A percentile compares a stretch with the other conserved stretches of the same genome.
Conservation (phyloP, 2,113 vertebrate species). For the Amazona guildingii region DNA sequence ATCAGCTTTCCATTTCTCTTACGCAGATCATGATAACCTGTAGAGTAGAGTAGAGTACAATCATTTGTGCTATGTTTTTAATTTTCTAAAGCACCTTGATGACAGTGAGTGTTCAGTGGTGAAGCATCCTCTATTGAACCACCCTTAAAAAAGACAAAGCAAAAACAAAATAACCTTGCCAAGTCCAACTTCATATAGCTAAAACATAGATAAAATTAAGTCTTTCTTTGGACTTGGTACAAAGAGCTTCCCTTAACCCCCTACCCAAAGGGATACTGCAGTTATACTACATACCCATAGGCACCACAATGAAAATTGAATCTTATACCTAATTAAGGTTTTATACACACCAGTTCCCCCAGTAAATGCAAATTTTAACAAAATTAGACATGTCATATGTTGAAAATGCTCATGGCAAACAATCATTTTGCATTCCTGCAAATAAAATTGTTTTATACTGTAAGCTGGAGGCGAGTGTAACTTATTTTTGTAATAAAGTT, state of each 20-base stretch:
- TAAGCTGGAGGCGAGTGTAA: slow-evolving; percentile 99
- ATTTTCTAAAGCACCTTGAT: slow-evolving; percentile 88
- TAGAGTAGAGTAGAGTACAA: slow-evolving; percentile 84
- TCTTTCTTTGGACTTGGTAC: slow-evolving; percentile 72
- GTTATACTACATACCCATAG: slow-evolving; percentile 84
- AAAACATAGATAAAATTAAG: slow-evolving; percentile 72
- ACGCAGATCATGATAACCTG: slow-evolving; percentile 82
- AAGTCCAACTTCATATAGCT: slow-evolving; percentile 74
- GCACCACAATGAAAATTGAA: slow-evolving; percentile 83
- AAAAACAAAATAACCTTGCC: slow-evolving; percentile 44
- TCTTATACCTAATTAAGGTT: slow-evolving; percentile 82
- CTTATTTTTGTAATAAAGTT: slow-evolving; percentile 99
- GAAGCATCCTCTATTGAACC: slow-evolving; percentile 84
- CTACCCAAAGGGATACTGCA: slow-evolving; percentile 86
- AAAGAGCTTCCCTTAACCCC: slow-evolving; percentile 76
- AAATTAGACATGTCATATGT: slow-evolving; percentile 95
- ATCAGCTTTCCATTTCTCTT: slow-evolving; percentile 83
- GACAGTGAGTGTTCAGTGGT: slow-evolving; percentile 86
- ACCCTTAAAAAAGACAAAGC: slow-evolving; percentile 66
- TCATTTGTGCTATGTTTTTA: slow-evolving; percentile 85
- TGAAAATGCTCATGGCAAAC: slow-evolving; percentile 98
- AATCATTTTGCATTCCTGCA: slow-evolving; percentile 99
- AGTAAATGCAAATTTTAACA: slow-evolving; percentile 90
- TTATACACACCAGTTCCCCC: slow-evolving; percentile 86
- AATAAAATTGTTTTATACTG: slow-evolving; percentile 99